Percentiles rank a stretch among this genome's conserved stretches.
These are phyloP conservation scores for Ips nitidus DNA, from an alignment of 1,140 invertebrate species.

Conservation along the genomic window DNA sequence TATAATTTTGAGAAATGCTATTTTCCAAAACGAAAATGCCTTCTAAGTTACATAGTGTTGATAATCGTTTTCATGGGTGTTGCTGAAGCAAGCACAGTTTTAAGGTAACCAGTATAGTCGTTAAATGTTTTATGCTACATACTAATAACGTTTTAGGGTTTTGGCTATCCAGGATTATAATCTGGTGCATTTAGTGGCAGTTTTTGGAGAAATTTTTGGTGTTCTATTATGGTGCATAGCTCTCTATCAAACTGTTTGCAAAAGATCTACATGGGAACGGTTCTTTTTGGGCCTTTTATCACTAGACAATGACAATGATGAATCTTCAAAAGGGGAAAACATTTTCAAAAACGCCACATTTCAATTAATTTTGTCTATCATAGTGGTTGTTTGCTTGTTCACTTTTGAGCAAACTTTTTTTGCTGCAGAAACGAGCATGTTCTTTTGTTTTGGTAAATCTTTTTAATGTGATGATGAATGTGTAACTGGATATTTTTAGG, in stretches of 20 bases:
- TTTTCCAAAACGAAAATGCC: conserved; percentile 16
- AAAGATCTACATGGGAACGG: conserved; percentile 17
- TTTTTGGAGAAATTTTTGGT: conserved; percentile 26
- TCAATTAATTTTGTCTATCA: conserved; percentile 13
- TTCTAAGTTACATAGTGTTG: conserved; percentile 11
- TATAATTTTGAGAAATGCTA: conserved; percentile 12
- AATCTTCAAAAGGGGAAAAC: not conserved
- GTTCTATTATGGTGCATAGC: conserved; percentile 23
- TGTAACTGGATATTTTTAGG: conserved; percentile 1
- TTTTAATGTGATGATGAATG: too few relatives aligned
- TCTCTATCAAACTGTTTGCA: conserved; percentile 23
- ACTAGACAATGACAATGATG: conserved; percentile 12
- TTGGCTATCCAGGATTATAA: conserved; percentile 7
- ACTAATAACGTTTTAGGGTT: conserved; percentile 13
- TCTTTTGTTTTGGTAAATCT: conserved; percentile 23
- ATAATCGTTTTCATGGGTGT: conserved; percentile 12
- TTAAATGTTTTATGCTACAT: not conserved
- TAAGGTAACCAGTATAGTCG: not conserved
- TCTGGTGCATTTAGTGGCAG: conserved; percentile 17
- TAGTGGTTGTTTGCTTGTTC: conserved; percentile 13
- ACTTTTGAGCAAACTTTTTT: conserved; percentile 18
- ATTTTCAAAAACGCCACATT: conserved; percentile 20
- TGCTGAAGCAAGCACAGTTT: conserved; percentile 12
- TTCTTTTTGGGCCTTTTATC: conserved; percentile 14
- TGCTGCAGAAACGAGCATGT: conserved; percentile 4